Evolutionary conservation across 2,113 vertebrate species (phyloP).

Genomic region (Pristiophorus japonicus): DNA sequence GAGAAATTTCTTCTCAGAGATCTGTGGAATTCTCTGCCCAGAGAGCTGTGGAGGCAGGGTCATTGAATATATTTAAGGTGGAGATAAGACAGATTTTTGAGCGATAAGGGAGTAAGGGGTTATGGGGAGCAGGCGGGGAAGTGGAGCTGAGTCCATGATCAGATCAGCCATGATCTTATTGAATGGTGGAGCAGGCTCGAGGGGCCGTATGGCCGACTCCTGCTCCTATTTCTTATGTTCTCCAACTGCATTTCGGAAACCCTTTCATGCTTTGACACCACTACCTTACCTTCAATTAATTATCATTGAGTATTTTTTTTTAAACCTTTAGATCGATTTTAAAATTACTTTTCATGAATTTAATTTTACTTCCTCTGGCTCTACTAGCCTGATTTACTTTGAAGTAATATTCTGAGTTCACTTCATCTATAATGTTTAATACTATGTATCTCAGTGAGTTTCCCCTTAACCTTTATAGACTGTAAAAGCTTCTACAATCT

Average conservation of each 20-base stretch:
- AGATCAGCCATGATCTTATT: too few species aligned
- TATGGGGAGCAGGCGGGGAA: too few species aligned
- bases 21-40: too few species aligned
- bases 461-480: neutral
- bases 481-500: neutral
- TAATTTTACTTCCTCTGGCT: neutral
- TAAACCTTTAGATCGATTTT: neutral
- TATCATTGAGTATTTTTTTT: neutral
- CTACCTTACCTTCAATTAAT: neutral
- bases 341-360: neutral
- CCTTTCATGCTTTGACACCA: neutral
- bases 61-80: too few species aligned
- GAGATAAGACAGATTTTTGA: too few species aligned
- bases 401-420: neutral
- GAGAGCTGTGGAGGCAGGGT: too few species aligned
- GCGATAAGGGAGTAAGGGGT: too few species aligned
- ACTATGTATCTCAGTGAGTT: neutral
- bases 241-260: neutral
- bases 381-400: neutral
- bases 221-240: too few species aligned
- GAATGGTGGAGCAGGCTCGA: too few species aligned
- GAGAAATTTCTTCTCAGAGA: too few species aligned
- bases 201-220: too few species aligned
- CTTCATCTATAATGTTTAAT: neutral
- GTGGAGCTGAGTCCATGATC: too few species aligned